Base-by-base conservation (phyloP, 2,888 invertebrate genomes). In the Pemphredon lugubris region DNA sequence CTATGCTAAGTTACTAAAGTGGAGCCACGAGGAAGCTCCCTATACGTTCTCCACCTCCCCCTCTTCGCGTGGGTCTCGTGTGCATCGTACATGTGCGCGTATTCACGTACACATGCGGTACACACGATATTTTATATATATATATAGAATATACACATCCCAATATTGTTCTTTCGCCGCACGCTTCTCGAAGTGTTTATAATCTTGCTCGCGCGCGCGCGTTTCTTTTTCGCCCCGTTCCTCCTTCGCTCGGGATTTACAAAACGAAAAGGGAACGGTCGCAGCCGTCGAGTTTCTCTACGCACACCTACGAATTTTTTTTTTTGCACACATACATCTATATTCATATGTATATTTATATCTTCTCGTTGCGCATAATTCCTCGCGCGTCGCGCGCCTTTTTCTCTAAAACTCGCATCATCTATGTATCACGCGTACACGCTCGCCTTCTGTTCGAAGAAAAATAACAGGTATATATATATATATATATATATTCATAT, bases 391-490 rank as follows among this genome's bases (percentile, higher is more conserved):
- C 59, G 55, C 54, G 40, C 13, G 42, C 44, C 61, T 44, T 42
- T 51, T 40, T 45, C 21, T 26, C 45, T 42, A 48, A 23, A 45
- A 48, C 18, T 48, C 53, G 21, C 61, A 47, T 45, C 50, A 59
- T 34, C 39, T 47, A 34, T 26, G 26, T 65, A 73, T 70, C 79
- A 71, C 75, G 60, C 74, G 67, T 66, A 69, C 70, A 67, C 69
- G 60, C 60, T 82, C 81, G 47, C 68, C 48, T 60, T 73, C 64
- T 58, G 50, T 66, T 72, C 67, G 73, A 78, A 79, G 75, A 83
- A 79, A 81, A 81, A 82, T 80, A 85, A 85, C 79, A 75, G 70
- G 64, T 75, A 65, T 75, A 69, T 72, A 55, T 75, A 42, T 53
- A 65, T 37, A 47, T 63, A 45, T 45, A 42, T 57, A 37, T 72